Base-by-base conservation (phyloP, 2,113 vertebrate species). In the Bujurquina vittata region DNA sequence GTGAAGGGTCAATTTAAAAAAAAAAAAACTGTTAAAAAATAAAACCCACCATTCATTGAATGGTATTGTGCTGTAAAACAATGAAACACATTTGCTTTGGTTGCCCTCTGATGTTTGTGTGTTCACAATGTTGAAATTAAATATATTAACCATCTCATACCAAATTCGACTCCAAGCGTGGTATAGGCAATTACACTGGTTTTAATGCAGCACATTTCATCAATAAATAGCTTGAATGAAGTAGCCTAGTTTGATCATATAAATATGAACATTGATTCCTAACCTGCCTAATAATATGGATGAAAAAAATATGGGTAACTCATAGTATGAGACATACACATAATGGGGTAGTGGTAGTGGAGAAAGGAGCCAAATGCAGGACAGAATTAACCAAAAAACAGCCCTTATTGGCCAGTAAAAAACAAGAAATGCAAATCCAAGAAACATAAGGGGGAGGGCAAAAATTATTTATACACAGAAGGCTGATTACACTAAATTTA, bases 401-500 rank as follows among this genome's bases (percentile, higher is more conserved):
- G 46, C 18, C 6, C 5, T 14, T 54, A 3, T 11, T n/a, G 3
- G 3, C 6, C 0, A 10, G 31, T 54, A 14, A 6, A n/a, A 54
- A 72, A 33, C 26, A 72, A 54, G 46, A 72, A 54, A 54, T 20
- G 14, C 18, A 54, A 72, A 52, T 10, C 20, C 10, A 0, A 31
- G 1, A 14, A 72, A 18, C 26, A 31, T 1, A 1, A 72, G 17
- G 3, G 31, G 3, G 20, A 67, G 2, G 23, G 10, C 49, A 69
- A 46, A 69, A 49, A 52, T 29, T 2, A 29, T 29, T 69, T 69
- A 49, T 52, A 12, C 17, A 69, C 0, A 4, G 3, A 49, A 0
- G 3, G 65, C 65, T 49, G 46, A 9, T 52, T 72, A 18, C 6
- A 0, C 0, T 5, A 20, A 49, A 69, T 69, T 52, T 52, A 29